Evolutionary conservation across 1,140 invertebrate species (phyloP).

Genomic region (Orussus abietinus): DNA sequence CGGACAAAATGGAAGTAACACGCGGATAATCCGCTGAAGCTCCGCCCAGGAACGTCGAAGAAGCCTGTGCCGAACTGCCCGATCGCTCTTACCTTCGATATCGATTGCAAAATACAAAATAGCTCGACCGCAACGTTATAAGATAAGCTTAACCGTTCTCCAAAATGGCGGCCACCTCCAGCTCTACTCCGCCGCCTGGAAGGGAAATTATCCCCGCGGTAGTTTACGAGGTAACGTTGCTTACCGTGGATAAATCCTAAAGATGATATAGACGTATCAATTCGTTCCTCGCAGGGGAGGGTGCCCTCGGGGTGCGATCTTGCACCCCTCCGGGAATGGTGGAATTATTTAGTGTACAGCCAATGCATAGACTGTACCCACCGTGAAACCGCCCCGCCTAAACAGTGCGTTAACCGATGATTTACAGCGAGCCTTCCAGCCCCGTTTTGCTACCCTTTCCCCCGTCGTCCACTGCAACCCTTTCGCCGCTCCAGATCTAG

Average conservation of each 20-base stretch:
- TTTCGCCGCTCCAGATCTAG: constrained; percentile 29
- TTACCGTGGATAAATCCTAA: too few species aligned
- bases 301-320: constrained; percentile 12
- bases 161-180: too few species aligned
- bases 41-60: not conserved
- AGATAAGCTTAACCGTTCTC: too few species aligned
- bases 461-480: constrained; percentile 20
- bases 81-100: too few species aligned
- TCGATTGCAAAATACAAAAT: too few species aligned
- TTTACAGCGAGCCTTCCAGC: constrained; percentile 39
- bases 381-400: constrained; percentile 55
- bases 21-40: not conserved
- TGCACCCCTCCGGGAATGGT: constrained; percentile 38
- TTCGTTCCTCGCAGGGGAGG: too few species aligned
- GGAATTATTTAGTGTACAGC: constrained; percentile 50
- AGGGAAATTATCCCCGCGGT: too few species aligned
- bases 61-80: not conserved
- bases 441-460: constrained; percentile 20
- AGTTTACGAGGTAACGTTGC: too few species aligned
- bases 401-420: constrained; percentile 53
- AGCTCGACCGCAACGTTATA: too few species aligned
- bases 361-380: constrained; percentile 48
- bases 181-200: too few species aligned
- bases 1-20: not conserved
- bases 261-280: too few species aligned